Base-by-base conservation (phyloP, 2,797 vertebrate genomes). In the Calcarius lapponicus region DNA sequence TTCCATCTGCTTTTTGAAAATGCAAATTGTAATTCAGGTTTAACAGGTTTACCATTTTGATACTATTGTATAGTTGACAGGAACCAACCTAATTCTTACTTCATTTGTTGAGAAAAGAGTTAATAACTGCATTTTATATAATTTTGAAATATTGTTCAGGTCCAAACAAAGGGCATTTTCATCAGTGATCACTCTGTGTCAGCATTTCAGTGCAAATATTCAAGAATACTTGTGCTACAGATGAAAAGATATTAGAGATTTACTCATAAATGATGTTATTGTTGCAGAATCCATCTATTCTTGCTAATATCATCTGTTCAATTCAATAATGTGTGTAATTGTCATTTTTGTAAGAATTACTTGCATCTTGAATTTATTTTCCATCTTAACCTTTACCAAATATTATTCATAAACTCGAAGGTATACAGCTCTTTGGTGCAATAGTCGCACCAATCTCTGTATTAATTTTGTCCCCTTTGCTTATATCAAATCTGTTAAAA, bases 131-230 rank as follows among this genome's bases (percentile, higher is more conserved):
- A 58, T 67, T 91, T 11, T 64, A 17, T 36, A 47, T 53, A 48
- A 88, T 45, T 86, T 53, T 73, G 60, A 88, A 93, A 71, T 83
- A 50, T 16, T 53, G 34, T 43, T 10, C 29, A 54, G 48, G 38
- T 92, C 72, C 76, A 76, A 94, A 78, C 29, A 80, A 90, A 88
- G 40, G 58, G 10, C 50, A 34, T 83, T 86, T 95, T 91, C 13
- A 29, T 80, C 38, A 60, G 34, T 62, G 31, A 75, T 75, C 16
- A 28, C 9, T 78, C 40, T 84, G 18, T 42, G 40, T 80, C 51
- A 80, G 48, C 32, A 62, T 91, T 91, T 82, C 40, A 60, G n/a
- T 45, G 26, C 13, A 90, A 88, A 69, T 73, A 64, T 82, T 73
- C 66, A 85, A 51, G 34, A 90, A 86, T 70, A 28, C 29, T 74